These are phyloP conservation scores for Cephus pulcher DNA, from an alignment of 2,888 invertebrate species.

Conservation along the genomic window DNA sequence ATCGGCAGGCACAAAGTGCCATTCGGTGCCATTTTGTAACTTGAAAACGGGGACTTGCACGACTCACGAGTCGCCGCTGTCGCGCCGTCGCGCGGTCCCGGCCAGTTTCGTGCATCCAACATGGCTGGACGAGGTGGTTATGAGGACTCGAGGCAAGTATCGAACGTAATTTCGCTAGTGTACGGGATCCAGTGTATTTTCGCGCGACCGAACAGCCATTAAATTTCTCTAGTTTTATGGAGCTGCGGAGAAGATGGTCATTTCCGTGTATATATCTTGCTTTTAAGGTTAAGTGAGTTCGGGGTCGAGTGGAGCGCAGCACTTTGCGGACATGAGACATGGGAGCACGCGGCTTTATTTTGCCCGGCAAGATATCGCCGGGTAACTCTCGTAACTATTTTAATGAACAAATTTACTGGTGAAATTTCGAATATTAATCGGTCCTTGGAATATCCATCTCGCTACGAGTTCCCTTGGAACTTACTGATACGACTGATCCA, in stretches of 20 bases:
- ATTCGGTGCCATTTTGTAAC: conserved; percentile 34
- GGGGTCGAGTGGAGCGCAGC: conserved; percentile 42
- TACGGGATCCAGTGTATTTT: neutral
- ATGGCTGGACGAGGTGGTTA: conserved; percentile 91
- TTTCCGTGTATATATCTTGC: conserved; percentile 21
- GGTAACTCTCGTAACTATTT: neutral
- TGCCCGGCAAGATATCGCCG: conserved; percentile 23
- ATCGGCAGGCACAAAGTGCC: conserved; percentile 33
- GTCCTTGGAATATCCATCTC: too few relatives aligned
- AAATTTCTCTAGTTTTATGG: too few relatives aligned
- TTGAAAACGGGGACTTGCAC: conserved; percentile 35
- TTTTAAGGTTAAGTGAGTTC: conserved; percentile 50
- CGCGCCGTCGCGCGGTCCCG: conserved; percentile 47
- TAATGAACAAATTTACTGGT: too few relatives aligned
- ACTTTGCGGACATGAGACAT: conserved; percentile 48
- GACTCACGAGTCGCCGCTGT: conserved; percentile 29
- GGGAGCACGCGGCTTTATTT: conserved; percentile 54
- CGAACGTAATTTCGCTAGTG: conserved; percentile 28
- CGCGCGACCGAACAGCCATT: neutral
- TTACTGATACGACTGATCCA: neutral
- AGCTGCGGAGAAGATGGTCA: too few relatives aligned
- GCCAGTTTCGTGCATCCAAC: conserved; percentile 73
- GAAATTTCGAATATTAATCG: too few relatives aligned
- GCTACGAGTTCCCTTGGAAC: too few relatives aligned
- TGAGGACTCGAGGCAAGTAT: conserved; percentile 84